A percentile compares a stretch with the other conserved stretches of the same genome.
These are phyloP conservation scores for Eilema depressum DNA, from an alignment of 2,888 invertebrate genomes.

Conservation along the genomic window DNA sequence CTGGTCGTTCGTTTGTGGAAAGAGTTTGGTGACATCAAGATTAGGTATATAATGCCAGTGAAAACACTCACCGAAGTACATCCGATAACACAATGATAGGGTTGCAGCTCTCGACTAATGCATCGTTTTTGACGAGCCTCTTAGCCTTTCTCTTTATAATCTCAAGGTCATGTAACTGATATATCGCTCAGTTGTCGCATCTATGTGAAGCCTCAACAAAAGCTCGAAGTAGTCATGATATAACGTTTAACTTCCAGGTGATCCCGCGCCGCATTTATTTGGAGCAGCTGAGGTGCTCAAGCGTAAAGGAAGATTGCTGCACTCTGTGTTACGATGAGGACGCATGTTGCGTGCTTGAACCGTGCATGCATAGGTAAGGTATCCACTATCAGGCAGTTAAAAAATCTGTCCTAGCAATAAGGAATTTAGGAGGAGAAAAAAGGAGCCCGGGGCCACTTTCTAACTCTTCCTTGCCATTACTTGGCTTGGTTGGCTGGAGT, in stretches of 20 bases:
- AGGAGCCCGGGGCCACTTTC: too few relatives aligned
- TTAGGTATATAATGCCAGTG: too few relatives aligned
- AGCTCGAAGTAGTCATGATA: background rate
- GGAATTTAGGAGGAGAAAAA: background rate
- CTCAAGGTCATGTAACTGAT: background rate
- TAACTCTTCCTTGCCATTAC: too few relatives aligned
- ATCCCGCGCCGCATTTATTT: slow-evolving; percentile 94
- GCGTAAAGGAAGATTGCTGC: slow-evolving; percentile 94
- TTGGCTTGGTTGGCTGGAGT: too few relatives aligned
- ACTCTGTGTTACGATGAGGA: slow-evolving; percentile 94
- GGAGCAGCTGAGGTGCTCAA: slow-evolving; percentile 90
- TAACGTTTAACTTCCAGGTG: slow-evolving; percentile 69
- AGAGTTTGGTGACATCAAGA: too few relatives aligned
- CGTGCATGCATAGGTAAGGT: slow-evolving; percentile 93
- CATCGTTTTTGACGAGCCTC: too few relatives aligned
- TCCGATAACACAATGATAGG: background rate
- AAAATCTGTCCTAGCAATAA: background rate
- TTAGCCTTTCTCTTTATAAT: background rate
- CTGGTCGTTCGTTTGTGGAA: too few relatives aligned
- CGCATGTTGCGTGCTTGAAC: slow-evolving; percentile 91
- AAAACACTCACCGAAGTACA: too few relatives aligned
- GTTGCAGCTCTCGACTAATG: background rate
- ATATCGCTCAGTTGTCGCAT: too few relatives aligned
- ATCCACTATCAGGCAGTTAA: background rate
- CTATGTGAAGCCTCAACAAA: background rate